Evolutionary conservation across 2,113 vertebrate species (phyloP), one percentile per base, ranked within the genome.

Genomic region (Cryptoleucopteryx plumbea): DNA sequence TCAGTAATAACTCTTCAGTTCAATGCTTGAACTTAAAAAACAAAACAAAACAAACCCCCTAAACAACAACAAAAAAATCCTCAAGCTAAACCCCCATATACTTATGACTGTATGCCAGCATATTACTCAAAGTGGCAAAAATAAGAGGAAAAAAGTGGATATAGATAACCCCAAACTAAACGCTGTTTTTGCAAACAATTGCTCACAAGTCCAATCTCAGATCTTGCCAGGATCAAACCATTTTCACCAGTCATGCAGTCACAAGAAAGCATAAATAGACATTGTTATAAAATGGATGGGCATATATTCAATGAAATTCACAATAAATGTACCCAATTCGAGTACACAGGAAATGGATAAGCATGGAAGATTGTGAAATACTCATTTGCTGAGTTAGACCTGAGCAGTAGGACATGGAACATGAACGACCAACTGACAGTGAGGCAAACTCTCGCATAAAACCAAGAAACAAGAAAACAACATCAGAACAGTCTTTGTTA

Each of bases 1-100:
- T 17, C 17, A 5, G 17, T 42, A 56, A 29, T 70, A 71, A 32
- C 16, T 77, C 4, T 73, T 89, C 48, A 32, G 13, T 73, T 93
- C 50, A 87, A 2, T 56, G 23, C 22, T 73, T 86, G 31, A 92
- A 87, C 58, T 36, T 59, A 26, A 92, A 61, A 72, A 31, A 27
- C 5, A 21, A 23, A 40, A 4, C 4, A 20, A 23, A 38, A 4
- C 27, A 53, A 15, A 68, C 4, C 17, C 23, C 34, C 3, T 4
- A 38, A 16, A 10, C 10, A 62, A n/a, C 13, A 68, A 92, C 27
- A 21, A 43, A 43, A 52, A 32, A 75, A 38, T 26, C 5, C 19
- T 48, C 9, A 18, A 16, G 61, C 19, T 50, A 34, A 74, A 59
- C 2, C 0, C 0, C 7, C 17, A 7, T 66, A 29, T 67, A 15